Evolutionary conservation across 2,888 invertebrate genomes (phyloP).

Genomic region (Protophormia terraenovae): DNA sequence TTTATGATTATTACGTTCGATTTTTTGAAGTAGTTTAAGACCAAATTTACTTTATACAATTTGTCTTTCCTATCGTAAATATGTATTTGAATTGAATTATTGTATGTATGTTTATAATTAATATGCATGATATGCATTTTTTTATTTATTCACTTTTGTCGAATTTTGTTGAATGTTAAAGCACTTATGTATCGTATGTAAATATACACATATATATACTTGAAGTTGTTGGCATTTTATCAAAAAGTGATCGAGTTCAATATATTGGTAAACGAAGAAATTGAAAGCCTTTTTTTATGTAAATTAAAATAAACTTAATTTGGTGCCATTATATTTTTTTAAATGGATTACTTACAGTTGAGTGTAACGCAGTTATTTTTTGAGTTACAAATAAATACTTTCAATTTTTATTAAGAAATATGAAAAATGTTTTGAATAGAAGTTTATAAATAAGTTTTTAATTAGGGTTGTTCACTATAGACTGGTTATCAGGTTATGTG

Average conservation of each 20-base stretch:
- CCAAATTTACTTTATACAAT: neutral
- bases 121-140: slow-evolving; percentile 54
- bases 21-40: neutral
- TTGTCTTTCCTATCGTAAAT: neutral
- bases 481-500: too few relatives aligned
- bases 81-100: neutral
- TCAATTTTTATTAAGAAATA: neutral
- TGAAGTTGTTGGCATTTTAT: neutral
- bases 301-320: neutral
- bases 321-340: neutral
- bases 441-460: too few relatives aligned
- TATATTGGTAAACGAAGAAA: neutral
- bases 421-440: too few relatives aligned
- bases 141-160: neutral
- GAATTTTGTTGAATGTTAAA: neutral
- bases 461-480: too few relatives aligned
- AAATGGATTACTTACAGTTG: neutral
- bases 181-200: neutral
- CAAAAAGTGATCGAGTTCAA: neutral
- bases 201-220: neutral
- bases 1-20: slow-evolving; percentile 25
- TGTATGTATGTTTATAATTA: slow-evolving; percentile 19
- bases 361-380: neutral
- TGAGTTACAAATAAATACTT: neutral
- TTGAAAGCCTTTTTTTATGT: neutral